Percentiles rank a stretch among this genome's conserved stretches.
Conservation (phyloP, 1,140 invertebrate genomes). For the Drosophila leontia region DNA sequence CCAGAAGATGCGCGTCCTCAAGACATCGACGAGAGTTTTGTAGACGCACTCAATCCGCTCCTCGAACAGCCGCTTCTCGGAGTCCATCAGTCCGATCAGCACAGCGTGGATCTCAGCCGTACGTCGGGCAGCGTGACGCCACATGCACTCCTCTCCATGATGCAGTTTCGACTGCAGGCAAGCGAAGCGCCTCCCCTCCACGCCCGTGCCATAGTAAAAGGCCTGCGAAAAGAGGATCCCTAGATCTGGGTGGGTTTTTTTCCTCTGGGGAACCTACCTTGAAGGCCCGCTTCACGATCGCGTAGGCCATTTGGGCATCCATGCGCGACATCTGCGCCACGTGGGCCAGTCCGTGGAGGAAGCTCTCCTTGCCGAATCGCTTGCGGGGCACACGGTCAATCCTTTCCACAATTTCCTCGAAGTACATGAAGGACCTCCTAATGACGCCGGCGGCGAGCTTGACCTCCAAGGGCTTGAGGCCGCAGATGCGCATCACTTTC, state of each 20-base stretch:
- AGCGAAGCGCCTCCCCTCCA: constrained; percentile 19
- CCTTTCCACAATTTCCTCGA: constrained; percentile 56
- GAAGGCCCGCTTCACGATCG: constrained; percentile 73
- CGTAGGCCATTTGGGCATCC: constrained; percentile 71
- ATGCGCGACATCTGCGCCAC: constrained; percentile 66
- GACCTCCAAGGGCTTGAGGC: constrained; percentile 58
- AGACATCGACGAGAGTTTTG: constrained; percentile 44
- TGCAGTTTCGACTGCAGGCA: constrained; percentile 7
- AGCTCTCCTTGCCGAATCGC: constrained; percentile 71
- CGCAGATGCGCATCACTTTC: constrained; percentile 72
- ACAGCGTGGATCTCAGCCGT: constrained; percentile 65
- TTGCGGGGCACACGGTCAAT: constrained; percentile 67
- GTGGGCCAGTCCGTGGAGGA: constrained; percentile 64
- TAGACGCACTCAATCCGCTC: constrained; percentile 72
- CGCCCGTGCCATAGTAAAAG: constrained; percentile 62
- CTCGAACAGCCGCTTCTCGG: constrained; percentile 59
- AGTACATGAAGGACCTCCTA: constrained; percentile 56
- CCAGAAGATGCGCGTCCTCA: constrained; percentile 15
- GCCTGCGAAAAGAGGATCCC: constrained; percentile 10
- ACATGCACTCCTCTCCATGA: constrained; percentile 62
- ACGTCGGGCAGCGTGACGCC: constrained; percentile 65
- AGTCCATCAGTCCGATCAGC: constrained; percentile 61
- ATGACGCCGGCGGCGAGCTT: constrained; percentile 43
- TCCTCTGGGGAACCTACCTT: not conserved
- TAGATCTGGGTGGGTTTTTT: no score